Base-by-base conservation (phyloP, 92 coral and sea anemone species). In the Epizoanthus ramosus region DNA sequence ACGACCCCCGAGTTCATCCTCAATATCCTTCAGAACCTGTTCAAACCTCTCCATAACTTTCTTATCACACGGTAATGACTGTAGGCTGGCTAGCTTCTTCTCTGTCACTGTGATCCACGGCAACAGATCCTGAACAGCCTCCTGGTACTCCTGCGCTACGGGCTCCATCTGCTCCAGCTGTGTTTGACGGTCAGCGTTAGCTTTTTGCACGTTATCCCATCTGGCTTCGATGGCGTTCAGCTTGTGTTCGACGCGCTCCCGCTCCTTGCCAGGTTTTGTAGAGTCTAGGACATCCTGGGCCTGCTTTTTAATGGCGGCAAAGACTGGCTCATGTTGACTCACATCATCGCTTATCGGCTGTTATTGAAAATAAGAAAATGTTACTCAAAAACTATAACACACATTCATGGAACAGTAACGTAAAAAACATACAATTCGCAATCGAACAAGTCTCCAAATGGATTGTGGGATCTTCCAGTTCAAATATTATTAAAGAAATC, bases 261-360 rank as follows among this genome's bases (percentile, higher is more conserved):
- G 95, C 73, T 93, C 98, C 79, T 91, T 89, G 28, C 98, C 92
- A 9, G 95, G 89, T 65, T 92, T 91, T 31, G 93, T 41, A 9
- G 90, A 85, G 21, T 86, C 73, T 14, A 95, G 79, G 70, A 95
- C 83, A 57, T 90, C 88, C 58, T 88, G 90, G 41, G 98, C 96
- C 68, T 91, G 89, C 70, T 90, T 79, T 84, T 86, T 92, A 58
- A 94, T 85, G 52, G 95, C 88, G 33, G 69, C 75, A 84, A 91
- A 88, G 45, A 93, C 88, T 35, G 92, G 91, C 88, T 95, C 98
- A 69, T 95, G 98, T 41, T 94, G 90, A 71, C 81, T 91, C 4
- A 95, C 84, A 56, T 95, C 98, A 33, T 94, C 98, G 45, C 75
- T 45, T 63, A 88, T 87, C 25, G 94, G 93, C 98, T 95, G 92